These are phyloP conservation scores for Acrocephalus arundinaceus DNA, from an alignment of 2,113 vertebrate species.

Conservation along the genomic window DNA sequence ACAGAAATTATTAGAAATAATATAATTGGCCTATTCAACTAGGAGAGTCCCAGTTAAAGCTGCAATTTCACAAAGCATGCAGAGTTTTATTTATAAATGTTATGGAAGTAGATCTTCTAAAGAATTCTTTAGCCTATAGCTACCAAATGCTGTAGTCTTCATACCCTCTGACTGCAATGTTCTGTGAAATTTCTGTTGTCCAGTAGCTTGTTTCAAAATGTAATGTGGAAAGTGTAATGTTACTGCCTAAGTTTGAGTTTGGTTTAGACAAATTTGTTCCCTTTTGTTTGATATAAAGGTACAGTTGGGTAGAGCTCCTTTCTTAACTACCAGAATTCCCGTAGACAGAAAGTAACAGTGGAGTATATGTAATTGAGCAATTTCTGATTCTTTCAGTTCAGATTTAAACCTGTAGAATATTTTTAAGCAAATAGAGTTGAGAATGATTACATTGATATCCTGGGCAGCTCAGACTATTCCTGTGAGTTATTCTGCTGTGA, in stretches of 20 bases:
- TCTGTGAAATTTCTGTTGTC: neutral
- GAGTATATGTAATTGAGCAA: neutral
- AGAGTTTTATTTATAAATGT: neutral
- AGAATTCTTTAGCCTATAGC: neutral
- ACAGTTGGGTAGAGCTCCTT: neutral
- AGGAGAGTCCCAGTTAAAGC: neutral
- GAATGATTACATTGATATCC: neutral
- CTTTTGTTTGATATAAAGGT: neutral
- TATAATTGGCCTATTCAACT: neutral
- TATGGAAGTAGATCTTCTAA: neutral
- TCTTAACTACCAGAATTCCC: neutral
- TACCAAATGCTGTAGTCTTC: neutral
- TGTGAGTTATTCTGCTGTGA: constrained; percentile 67
- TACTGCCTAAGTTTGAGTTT: neutral
- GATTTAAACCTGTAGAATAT: neutral
- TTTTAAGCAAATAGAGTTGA: neutral
- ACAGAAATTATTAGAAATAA: neutral
- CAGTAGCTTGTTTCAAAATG: neutral
- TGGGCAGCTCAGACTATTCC: constrained; percentile 48
- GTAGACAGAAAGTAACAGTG: neutral
- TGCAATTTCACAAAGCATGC: neutral
- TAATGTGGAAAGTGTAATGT: neutral
- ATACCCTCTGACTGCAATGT: neutral
- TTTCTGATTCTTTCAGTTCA: neutral
- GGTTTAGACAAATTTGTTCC: neutral